Evolutionary conservation across 2,797 vertebrate genomes (phyloP).

Genomic region (Halcyon chelicuti): DNA sequence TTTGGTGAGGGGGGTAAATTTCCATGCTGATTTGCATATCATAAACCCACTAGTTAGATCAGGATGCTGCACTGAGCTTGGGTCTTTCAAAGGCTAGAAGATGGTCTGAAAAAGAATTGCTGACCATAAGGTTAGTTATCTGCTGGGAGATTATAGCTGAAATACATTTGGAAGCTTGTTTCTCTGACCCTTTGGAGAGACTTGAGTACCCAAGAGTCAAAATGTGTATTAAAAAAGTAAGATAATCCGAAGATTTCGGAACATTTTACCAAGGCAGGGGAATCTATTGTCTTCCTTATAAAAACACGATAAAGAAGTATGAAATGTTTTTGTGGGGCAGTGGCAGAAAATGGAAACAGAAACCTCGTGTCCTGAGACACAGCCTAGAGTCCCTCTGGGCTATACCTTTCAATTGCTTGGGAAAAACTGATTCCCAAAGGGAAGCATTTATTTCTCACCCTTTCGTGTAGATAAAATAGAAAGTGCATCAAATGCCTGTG

Average conservation of each 20-base stretch:
- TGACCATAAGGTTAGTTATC: neutral
- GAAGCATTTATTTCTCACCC: neutral
- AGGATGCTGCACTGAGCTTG: neutral
- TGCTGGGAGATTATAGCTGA: neutral
- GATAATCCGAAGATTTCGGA: neutral
- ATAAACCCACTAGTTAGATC: neutral
- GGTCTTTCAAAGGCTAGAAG: neutral
- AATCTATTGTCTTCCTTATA: neutral
- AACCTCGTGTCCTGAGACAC: neutral
- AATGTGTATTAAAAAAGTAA: neutral
- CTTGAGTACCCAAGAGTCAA: neutral
- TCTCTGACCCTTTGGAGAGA: neutral
- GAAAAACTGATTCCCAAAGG: conserved; percentile 3
- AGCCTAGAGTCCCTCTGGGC: neutral
- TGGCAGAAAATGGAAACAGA: neutral
- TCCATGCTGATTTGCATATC: neutral
- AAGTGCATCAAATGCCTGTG: neutral
- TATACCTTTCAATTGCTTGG: neutral
- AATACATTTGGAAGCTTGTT: neutral
- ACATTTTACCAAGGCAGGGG: neutral
- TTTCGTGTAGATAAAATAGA: neutral
- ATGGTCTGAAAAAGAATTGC: neutral
- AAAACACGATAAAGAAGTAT: neutral
- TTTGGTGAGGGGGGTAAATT: neutral
- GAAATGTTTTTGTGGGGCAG: neutral